phyloP scores from a whole-genome alignment of 1,140 invertebrate genomes.

The Diprion similis region DNA sequence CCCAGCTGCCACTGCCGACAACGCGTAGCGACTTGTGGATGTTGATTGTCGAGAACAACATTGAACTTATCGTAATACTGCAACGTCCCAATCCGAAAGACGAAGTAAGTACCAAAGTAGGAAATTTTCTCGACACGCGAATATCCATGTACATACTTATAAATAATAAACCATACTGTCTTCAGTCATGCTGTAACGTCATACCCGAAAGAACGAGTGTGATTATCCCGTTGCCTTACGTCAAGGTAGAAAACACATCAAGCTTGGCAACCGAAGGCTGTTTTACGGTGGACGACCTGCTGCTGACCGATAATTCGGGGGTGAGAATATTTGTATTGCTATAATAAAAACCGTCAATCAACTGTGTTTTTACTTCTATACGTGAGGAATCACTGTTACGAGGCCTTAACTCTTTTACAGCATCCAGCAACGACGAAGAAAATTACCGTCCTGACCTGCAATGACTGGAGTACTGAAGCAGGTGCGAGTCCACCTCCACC shows the following conservation, averaged over 20 bases:
- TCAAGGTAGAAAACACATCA: slow-evolving; percentile 11
- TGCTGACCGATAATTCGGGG: slow-evolving; percentile 32
- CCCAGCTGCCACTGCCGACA: slow-evolving; percentile 62
- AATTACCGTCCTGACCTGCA: slow-evolving; percentile 35
- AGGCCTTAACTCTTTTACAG: neutral
- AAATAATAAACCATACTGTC: neutral
- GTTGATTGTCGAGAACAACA: slow-evolving; percentile 66
- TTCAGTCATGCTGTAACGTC: slow-evolving; percentile 28
- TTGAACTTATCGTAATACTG: slow-evolving; percentile 63
- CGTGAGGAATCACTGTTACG: neutral
- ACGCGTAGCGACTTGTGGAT: slow-evolving; percentile 68
- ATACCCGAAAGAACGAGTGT: slow-evolving; percentile 25
- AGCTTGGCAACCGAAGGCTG: slow-evolving; percentile 15
- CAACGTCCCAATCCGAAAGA: slow-evolving; percentile 47
- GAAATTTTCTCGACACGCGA: neutral
- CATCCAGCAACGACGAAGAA: slow-evolving; percentile 17
- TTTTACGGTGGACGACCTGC: slow-evolving; percentile 28
- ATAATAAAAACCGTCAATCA: neutral
- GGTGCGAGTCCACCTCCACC: slow-evolving; percentile 31
- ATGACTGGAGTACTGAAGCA: slow-evolving; percentile 33
- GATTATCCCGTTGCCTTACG: slow-evolving; percentile 22
- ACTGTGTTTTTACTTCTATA: neutral
- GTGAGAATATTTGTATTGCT: slow-evolving; percentile 22
- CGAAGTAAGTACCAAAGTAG: slow-evolving; percentile 24
- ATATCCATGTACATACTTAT: neutral